Evolutionary conservation across 2,888 invertebrate species (phyloP), one percentile per base, ranked within the genome.

Genomic region (Lymantria dispar): DNA sequence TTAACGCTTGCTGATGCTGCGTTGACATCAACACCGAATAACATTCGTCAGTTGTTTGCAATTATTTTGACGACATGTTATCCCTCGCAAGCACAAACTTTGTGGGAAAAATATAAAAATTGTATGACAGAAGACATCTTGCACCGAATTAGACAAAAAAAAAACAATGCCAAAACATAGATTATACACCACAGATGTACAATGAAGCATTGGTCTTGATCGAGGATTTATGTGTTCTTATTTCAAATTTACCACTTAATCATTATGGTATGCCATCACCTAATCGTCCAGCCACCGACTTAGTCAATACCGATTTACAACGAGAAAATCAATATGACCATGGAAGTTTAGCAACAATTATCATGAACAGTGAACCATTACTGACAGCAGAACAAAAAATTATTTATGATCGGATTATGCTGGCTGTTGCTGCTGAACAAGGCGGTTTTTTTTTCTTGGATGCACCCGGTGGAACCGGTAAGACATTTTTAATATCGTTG

Each of bases 171-270:
- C 50, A 41, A 45, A 47, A 50, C 39, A 47, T 52, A 29, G 29
- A 47, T 15, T 43, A 15, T 22, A 54, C 51, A 13, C 41, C 53
- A 46, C 62, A 63, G 14, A 70, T 74, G 40, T 73, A 66, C 42
- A 73, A 73, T 61, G 65, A 72, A 60, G 64, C 70, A 55, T 68
- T 71, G 45, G 29, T 70, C 1, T 43, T 50, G 43, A 70, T 74
- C 46, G 70, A 74, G 56, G 70, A 72, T 66, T 48, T 64, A 47
- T 68, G 62, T 54, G 43, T 71, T 54, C 11, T 61, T 8, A 61
- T 61, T 59, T 46, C 59, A 45, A 61, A 61, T 45, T 58, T 47
- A 46, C 57, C 56, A 58, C 54, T 58, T 41, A 58, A 8, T 51
- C 55, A 70, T 60, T 72, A 48, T 45, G 68, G 70, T 56, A 64